phyloP scores from a whole-genome alignment of 2,888 invertebrate species.

The Imbricaverruca yamaguchii region DNA sequence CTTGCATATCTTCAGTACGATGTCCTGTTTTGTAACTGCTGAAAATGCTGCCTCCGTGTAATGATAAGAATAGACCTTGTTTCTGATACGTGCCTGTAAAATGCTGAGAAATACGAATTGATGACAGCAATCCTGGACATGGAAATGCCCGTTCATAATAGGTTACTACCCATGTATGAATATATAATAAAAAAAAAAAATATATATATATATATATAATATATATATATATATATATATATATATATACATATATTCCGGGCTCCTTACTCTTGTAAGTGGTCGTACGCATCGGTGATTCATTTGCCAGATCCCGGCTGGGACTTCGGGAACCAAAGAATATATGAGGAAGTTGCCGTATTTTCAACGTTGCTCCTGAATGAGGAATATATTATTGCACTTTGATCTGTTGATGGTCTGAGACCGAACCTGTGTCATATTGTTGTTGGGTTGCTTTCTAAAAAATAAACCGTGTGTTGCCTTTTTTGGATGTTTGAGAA shows the following conservation, averaged over 20 bases:
- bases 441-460: too few relatives aligned
- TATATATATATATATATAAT: not conserved
- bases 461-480: too few relatives aligned
- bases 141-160: too few relatives aligned
- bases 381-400: not conserved
- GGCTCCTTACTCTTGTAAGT: not conserved
- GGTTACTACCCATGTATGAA: not conserved
- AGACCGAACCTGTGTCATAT: too few relatives aligned
- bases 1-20: too few relatives aligned
- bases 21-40: too few relatives aligned
- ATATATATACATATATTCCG: not conserved
- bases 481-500: too few relatives aligned
- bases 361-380: not conserved
- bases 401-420: not conserved
- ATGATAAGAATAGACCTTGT: too few relatives aligned
- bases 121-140: too few relatives aligned
- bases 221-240: slow-evolving; percentile 25
- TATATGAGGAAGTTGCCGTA: not conserved
- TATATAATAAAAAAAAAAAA: not conserved
- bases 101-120: too few relatives aligned
- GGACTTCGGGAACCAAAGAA: not conserved
- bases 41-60: too few relatives aligned
- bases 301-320: not conserved
- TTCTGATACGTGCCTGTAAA: too few relatives aligned
- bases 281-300: not conserved